Evolutionary conservation across 2,888 invertebrate genomes (phyloP).

Genomic region (Cephonodes hylas): DNA sequence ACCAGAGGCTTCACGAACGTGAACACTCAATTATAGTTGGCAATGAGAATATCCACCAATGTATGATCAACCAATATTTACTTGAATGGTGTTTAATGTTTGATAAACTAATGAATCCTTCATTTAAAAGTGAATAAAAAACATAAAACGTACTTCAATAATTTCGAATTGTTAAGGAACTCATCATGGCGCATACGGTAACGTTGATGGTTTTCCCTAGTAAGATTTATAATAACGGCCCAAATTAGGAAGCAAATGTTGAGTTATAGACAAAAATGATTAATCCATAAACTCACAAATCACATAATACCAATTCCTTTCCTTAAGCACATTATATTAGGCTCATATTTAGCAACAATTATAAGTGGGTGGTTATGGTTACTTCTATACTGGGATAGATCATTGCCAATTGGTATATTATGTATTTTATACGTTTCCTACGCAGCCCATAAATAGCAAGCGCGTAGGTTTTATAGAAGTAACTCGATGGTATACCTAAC

Average conservation of each 20-base stretch:
- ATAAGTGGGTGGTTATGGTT: constrained; percentile 54
- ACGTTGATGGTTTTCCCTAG: background rate
- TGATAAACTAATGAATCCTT: no score
- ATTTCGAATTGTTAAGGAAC: no score
- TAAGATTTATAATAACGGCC: background rate
- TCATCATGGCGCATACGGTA: no score
- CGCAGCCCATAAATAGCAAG: constrained; percentile 42
- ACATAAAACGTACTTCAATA: no score
- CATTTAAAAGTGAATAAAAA: no score
- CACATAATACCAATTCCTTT: background rate
- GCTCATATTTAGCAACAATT: constrained; percentile 54
- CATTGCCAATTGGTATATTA: constrained; percentile 44
- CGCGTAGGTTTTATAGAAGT: constrained; percentile 16
- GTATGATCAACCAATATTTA: no score
- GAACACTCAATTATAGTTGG: no score
- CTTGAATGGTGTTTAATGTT: no score
- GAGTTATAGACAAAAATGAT: background rate
- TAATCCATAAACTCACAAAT: background rate
- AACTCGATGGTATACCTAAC: constrained; percentile 15
- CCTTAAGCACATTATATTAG: background rate
- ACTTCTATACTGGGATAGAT: constrained; percentile 45
- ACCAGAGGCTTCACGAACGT: no score
- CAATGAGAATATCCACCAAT: no score
- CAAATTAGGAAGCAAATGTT: background rate
- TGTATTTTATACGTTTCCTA: constrained; percentile 44